Evolutionary conservation across 92 coral and sea anemone species (phyloP), one percentile per base, ranked within the genome.

Genomic region (Desmophyllum pertusum): DNA sequence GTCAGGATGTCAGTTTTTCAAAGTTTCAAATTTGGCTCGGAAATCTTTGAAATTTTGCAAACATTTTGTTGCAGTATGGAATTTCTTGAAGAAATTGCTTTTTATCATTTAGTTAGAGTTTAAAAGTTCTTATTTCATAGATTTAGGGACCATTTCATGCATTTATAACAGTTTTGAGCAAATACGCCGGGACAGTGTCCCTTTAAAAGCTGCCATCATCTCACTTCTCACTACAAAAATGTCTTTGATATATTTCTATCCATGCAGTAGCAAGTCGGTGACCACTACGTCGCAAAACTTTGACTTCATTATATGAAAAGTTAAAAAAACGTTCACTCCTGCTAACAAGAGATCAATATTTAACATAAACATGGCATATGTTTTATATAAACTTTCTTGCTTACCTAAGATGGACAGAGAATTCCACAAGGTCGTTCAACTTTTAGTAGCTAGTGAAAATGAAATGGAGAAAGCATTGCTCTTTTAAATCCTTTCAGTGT

Each of bases 291-390:
- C 6, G 13, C 0, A 67, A 37, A 67, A 27, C n/a, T 14, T 67
- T 9, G n/a, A 8, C 23, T 37, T 37, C 38, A 10, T 17, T 4
- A n/a, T 6, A 17, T 15, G 10, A 62, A 15, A 65, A 65, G 13
- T 5, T 1, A 0, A 11, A 5, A 65, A 33, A 31, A 7, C 8
- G 1, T 36, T 18, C 42, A 11, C 43, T 31, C 25, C 30, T 45
- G n/a, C 27, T 23, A 43, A 25, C 31, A 21, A 5, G 68, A 48
- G 52, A 80, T 50, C 41, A 43, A 51, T 50, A 36, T 45, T 41
- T 68, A 45, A 67, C 30, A 38, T 25, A 80, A 67, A 65, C 67
- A 70, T 21, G 4, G 29, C 77, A 80, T 67, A 68, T 80, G 67
- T 53, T 66, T 9, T 27, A 11, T 43, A 50, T 66, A 80, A 66